Evolutionary conservation across 2,888 invertebrate species (phyloP).

Genomic region (Andrena haemorrhoa): DNA sequence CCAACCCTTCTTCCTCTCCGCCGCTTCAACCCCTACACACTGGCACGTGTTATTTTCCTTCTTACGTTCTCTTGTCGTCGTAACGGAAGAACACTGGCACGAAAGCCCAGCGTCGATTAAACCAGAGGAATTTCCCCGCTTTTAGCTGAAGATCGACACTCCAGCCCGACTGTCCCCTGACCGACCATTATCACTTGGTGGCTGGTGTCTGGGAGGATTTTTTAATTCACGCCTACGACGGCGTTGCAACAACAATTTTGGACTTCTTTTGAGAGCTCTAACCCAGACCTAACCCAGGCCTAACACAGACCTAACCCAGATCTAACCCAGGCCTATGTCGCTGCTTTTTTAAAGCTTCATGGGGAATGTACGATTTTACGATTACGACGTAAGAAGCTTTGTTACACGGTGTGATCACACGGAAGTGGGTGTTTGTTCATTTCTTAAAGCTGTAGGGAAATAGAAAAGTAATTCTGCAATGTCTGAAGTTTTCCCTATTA

Average conservation of each 20-base stretch:
- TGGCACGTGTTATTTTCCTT: conserved; percentile 55
- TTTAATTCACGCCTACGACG: conserved; percentile 3
- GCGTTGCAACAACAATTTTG: background rate
- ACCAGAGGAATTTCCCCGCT: conserved; percentile 35
- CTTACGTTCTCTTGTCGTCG: conserved; percentile 28
- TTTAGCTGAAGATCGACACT: conserved; percentile 29
- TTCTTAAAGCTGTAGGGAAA: too few species aligned
- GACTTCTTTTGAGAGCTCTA: too few species aligned
- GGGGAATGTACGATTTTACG: too few species aligned
- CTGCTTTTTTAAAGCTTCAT: background rate
- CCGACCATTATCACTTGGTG: conserved; percentile 29
- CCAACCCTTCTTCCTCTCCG: conserved; percentile 29
- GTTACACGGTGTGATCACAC: too few species aligned
- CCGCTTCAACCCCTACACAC: background rate
- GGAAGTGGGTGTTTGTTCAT: too few species aligned
- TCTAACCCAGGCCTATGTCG: background rate
- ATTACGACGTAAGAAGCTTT: too few species aligned
- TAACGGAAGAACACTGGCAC: conserved; percentile 30
- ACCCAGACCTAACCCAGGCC: too few species aligned
- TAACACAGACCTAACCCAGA: too few species aligned
- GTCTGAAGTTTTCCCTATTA: too few species aligned
- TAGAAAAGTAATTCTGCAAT: too few species aligned
- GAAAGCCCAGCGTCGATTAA: conserved; percentile 41
- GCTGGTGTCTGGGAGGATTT: background rate
- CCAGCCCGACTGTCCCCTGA: conserved; percentile 21